These are phyloP conservation scores for Cotesia glomerata DNA, from an alignment of 1,140 invertebrate genomes.

Conservation along the genomic window DNA sequence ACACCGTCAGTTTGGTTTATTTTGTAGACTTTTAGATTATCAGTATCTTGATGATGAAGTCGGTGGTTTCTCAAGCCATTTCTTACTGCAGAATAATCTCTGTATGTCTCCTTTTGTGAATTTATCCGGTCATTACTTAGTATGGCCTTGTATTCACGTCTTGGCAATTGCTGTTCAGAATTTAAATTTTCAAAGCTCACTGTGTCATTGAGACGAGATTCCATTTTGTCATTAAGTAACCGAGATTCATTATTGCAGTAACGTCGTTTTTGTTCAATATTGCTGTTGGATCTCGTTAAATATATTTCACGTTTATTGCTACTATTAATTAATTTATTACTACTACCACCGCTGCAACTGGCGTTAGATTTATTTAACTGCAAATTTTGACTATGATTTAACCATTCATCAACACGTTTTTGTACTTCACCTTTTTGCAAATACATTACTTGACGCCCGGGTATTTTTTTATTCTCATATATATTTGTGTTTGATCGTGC, in stretches of 20 bases:
- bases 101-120: not conserved
- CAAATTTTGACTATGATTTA: constrained; percentile 49
- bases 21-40: not conserved
- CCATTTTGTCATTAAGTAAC: constrained; percentile 37
- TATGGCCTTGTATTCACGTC: constrained; percentile 26
- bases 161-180: constrained; percentile 36
- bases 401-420: constrained; percentile 51
- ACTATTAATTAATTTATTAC: too few species aligned
- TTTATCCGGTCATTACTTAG: constrained; percentile 19
- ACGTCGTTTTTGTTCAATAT: constrained; percentile 44
- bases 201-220: constrained; percentile 40
- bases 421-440: constrained; percentile 50
- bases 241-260: constrained; percentile 40
- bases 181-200: constrained; percentile 50
- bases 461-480: not conserved
- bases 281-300: constrained; percentile 49
- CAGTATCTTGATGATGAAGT: not conserved
- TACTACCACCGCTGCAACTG: constrained; percentile 29
- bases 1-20: not conserved
- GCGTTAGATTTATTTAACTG: constrained; percentile 20
- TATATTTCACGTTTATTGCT: constrained; percentile 9
- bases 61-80: not conserved
- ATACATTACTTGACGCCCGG: constrained; percentile 39
- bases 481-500: not conserved
- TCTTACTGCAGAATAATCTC: not conserved